Conservation (phyloP, 2,113 vertebrate genomes). For the Noturus placidus region DNA sequence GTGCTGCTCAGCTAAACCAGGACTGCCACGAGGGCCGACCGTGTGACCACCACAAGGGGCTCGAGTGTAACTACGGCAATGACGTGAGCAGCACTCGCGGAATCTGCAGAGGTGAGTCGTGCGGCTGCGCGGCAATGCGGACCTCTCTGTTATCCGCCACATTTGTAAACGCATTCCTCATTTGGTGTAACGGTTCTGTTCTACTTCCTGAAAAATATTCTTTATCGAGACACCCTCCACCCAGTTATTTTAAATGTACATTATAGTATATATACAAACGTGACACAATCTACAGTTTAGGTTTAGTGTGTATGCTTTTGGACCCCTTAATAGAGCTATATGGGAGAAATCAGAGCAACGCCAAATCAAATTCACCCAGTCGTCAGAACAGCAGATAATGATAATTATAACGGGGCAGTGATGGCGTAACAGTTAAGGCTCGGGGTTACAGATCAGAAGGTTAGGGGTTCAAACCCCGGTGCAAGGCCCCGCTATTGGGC, state of each 20-base stretch:
- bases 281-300: background rate
- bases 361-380: background rate
- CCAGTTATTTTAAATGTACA: background rate
- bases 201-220: background rate
- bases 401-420: too few relatives aligned
- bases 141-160: background rate
- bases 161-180: background rate
- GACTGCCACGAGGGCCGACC: slow-evolving; percentile 73
- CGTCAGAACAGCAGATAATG: background rate
- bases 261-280: background rate
- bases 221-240: background rate
- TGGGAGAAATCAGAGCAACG: background rate
- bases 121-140: background rate
- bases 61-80: slow-evolving; percentile 81
- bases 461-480: too few relatives aligned
- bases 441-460: too few relatives aligned
- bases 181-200: background rate
- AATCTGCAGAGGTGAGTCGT: slow-evolving; percentile 78
- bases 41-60: slow-evolving; percentile 79
- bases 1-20: slow-evolving; percentile 79
- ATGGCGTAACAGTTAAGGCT: too few relatives aligned
- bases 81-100: slow-evolving; percentile 70
- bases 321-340: too few relatives aligned
- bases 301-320: background rate
- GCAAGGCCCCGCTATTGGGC: too few relatives aligned